Conservation (phyloP, 2,113 vertebrate genomes). For the Psilopsiagon aurifrons region DNA sequence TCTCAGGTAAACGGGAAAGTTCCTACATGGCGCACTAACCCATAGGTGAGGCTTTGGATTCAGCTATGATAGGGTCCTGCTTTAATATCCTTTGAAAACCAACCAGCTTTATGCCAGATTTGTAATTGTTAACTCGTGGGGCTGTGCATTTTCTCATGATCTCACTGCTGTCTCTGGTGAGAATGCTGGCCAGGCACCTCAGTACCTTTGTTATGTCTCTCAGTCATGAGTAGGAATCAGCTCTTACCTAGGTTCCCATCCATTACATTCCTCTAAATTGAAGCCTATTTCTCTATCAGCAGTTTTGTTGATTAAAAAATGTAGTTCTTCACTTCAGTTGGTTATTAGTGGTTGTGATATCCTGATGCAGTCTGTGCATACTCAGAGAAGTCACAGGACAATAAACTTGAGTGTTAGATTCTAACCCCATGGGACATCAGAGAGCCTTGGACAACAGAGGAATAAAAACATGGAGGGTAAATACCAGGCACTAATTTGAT, state of each 20-base stretch:
- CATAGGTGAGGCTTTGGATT: not conserved
- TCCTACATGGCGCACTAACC: not conserved
- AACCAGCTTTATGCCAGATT: not conserved
- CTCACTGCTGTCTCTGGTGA: not conserved
- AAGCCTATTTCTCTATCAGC: not conserved
- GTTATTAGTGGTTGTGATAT: not conserved
- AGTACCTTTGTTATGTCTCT: not conserved
- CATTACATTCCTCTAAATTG: not conserved
- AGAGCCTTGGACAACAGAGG: not conserved
- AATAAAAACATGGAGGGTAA: conserved; percentile 23
- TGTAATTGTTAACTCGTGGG: not conserved
- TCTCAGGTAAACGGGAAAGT: not conserved
- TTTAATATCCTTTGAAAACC: not conserved
- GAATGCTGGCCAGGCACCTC: not conserved
- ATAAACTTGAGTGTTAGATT: not conserved
- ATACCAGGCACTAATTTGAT: conserved; percentile 29
- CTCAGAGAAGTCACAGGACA: not conserved
- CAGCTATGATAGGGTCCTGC: not conserved
- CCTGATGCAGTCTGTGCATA: not conserved
- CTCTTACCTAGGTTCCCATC: not conserved
- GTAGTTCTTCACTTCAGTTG: not conserved
- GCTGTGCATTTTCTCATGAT: not conserved
- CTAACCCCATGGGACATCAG: not conserved
- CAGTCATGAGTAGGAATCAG: not conserved
- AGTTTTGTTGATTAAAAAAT: not conserved